Conservation (phyloP, 2,797 vertebrate genomes). For the Silurus aristotelis region DNA sequence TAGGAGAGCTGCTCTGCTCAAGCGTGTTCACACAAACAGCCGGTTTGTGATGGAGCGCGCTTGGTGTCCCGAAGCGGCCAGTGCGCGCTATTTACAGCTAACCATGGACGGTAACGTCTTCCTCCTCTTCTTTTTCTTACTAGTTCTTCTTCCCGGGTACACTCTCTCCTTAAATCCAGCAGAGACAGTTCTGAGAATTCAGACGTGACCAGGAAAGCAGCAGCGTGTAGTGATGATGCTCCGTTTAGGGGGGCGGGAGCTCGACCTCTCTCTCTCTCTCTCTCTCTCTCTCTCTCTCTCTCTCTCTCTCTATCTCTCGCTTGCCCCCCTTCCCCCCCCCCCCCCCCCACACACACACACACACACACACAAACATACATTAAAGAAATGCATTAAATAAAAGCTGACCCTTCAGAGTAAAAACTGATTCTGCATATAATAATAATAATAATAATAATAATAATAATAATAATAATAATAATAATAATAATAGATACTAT, state of each 20-base stretch:
- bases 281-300: neutral
- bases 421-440: neutral
- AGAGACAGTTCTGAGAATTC: constrained; percentile 17
- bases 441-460: too few relatives aligned
- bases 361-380: neutral
- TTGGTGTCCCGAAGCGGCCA: constrained; percentile 38
- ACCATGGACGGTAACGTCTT: constrained; percentile 23
- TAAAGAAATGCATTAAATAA: neutral
- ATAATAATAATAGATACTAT: too few relatives aligned
- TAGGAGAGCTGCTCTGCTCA: neutral
- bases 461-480: too few relatives aligned
- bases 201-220: constrained; percentile 24
- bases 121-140: neutral
- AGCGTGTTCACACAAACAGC: constrained; percentile 4
- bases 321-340: neutral
- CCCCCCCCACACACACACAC: neutral
- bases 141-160: neutral
- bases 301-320: constrained; percentile 5
- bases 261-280: constrained; percentile 28
- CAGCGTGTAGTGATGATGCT: constrained; percentile 39
- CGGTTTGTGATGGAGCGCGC: constrained; percentile 2
- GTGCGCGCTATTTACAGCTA: neutral
- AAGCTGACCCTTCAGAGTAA: neutral
- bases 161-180: neutral
- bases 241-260: constrained; percentile 38